Base-by-base conservation (phyloP, 2,888 invertebrate genomes). In the Eristalis tenax region DNA sequence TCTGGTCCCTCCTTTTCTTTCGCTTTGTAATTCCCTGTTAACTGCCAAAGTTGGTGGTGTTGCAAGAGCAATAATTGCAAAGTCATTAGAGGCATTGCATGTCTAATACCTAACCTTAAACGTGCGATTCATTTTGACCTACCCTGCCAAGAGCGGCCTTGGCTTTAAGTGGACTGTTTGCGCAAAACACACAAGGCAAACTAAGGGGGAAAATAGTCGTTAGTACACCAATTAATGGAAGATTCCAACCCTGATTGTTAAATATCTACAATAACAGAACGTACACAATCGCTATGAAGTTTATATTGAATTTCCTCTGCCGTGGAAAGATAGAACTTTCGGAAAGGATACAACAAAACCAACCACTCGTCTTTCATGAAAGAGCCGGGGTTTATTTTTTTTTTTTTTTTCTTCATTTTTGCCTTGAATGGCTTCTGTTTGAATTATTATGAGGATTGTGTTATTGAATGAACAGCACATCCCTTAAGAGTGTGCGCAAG, bases 401-500 rank as follows among this genome's bases (percentile, higher is more conserved):
- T 43, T 18, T 43, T 18, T 8, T n/a, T 50, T 18, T 5, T 18
- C 50, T n/a, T 8, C 4, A 3, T 43, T 50, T 50, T 18, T 50
- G 66, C 73, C 63, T 59, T 57, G 69, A 77, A 82, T 77, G 73
- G 38, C 65, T 82, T 83, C 77, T 64, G 81, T 73, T 76, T 76
- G 35, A 81, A 76, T 85, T 81, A 71, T 80, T 71, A 66, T 43
- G 66, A 71, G 63, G 71, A 81, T 71, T 68, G 65, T 23, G 64
- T 57, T 61, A 64, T 35, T 56, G 81, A 85, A 81, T 73, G 75
- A 78, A 83, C 78, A 83, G 66, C 78, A 74, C 86, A 69, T 78
- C 86, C 86, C 74, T 74, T 71, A 71, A 79, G 78, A 86, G 78
- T 75, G 66, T 86, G 86, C 86, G 86, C 86, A 83, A 86, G 86